Base-by-base conservation (phyloP, 2,888 invertebrate genomes). In the Sinelater perroti region DNA sequence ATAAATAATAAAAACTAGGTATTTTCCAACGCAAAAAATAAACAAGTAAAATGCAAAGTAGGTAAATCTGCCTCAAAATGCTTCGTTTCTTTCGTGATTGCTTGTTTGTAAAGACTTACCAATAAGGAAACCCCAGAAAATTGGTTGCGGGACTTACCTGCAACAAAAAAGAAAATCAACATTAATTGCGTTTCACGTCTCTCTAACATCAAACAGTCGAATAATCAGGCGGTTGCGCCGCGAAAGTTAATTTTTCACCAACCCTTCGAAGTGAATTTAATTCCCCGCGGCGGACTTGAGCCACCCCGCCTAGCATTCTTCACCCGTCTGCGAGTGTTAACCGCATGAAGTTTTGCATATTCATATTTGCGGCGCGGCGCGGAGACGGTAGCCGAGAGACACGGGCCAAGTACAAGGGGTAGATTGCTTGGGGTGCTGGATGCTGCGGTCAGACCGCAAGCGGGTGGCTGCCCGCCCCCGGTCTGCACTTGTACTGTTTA, bases 371-470 rank as follows among this genome's bases (percentile, higher is more conserved):
- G 17, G 35, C 20, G 40, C 46, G 33, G 46, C 31, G 26, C 18
- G 30, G 26, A 57, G 46, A 52, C 40, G 57, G 21, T 38, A 52
- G 14, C 24, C 16, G 13, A 46, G 38, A 28, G 38, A 17, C 16
- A 28, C 3, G 21, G 31, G 45, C 20, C 26, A 45, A 55, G 21
- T 26, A 45, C 33, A 36, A 60, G 45, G 61, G 58, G 59, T 66
- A 63, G 61, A 63, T 64, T 64, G 65, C 65, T 63, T 60, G 40
- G 62, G 60, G 62, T 56, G 52, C 52, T 61, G 55, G 66, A 61
- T 66, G 62, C 58, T 64, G 66, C 60, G 66, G 66, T 63, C 57
- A 44, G 60, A 66, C 66, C 66, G 59, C 64, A 64, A 59, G 63
- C 60, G 62, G 62, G 49, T 56, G 62, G 62, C 61, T 62, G 45